Conservation (phyloP, 2,888 invertebrate genomes). For the Pelosia muscerda region DNA sequence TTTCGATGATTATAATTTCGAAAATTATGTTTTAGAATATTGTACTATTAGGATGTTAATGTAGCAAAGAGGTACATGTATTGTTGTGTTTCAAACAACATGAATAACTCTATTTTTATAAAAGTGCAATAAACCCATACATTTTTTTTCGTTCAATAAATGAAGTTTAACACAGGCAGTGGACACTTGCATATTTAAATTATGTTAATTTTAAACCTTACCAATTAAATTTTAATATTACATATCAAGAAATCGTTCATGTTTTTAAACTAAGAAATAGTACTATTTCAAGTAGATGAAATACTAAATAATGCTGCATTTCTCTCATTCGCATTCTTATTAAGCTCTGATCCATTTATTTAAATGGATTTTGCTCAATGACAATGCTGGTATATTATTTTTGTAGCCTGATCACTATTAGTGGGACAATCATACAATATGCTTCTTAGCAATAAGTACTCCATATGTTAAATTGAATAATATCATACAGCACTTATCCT, state of each 20-base stretch:
- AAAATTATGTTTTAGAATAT: conserved; percentile 48
- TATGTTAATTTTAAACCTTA: neutral
- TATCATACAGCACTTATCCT: neutral
- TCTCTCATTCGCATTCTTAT: neutral
- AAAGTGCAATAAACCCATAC: neutral
- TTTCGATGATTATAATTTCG: conserved; percentile 50
- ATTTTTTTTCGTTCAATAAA: neutral
- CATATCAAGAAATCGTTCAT: conserved; percentile 41
- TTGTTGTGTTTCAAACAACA: conserved; percentile 20
- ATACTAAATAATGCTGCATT: neutral
- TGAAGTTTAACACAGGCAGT: neutral
- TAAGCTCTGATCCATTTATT: neutral
- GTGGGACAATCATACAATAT: neutral
- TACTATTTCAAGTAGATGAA: neutral
- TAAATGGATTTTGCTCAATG: neutral
- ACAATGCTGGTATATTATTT: neutral
- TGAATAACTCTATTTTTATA: conserved; percentile 3
- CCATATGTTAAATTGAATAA: neutral
- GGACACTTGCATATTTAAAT: neutral
- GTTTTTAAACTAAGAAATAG: conserved; percentile 10
- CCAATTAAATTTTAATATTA: conserved; percentile 26
- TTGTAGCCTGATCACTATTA: neutral
- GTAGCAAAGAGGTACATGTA: conserved; percentile 31
- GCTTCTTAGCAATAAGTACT: neutral
- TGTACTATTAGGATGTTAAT: conserved; percentile 41